These are phyloP conservation scores for Rhabditoides inermis DNA, from an alignment of 2,888 invertebrate genomes.

Conservation along the genomic window DNA sequence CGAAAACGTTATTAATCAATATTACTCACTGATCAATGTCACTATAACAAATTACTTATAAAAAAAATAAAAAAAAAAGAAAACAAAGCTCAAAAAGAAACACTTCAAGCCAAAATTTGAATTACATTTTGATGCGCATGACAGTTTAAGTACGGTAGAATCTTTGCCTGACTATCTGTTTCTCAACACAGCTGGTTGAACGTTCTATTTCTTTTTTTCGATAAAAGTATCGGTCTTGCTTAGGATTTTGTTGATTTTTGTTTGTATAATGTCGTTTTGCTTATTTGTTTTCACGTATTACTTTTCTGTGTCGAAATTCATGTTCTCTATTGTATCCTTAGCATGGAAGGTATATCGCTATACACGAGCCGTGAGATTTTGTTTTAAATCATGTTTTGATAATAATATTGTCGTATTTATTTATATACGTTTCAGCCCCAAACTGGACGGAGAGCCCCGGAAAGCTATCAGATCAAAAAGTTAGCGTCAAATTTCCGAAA, in stretches of 20 bases:
- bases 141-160: not conserved
- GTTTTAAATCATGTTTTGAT: no score
- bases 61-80: not conserved
- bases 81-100: not conserved
- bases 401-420: no score
- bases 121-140: not conserved
- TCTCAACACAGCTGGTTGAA: not conserved
- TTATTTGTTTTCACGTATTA: no score
- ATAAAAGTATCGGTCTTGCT: not conserved
- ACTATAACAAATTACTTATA: not conserved
- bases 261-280: not conserved
- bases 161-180: not conserved
- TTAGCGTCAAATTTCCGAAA: slow-evolving; percentile 26
- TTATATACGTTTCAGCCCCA: no score
- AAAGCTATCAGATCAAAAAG: slow-evolving; percentile 49
- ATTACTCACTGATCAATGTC: no score
- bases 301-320: no score
- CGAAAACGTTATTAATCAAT: no score
- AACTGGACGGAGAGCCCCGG: slow-evolving; percentile 49
- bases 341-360: no score
- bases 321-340: no score
- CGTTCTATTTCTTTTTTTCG: not conserved
- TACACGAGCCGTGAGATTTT: no score
- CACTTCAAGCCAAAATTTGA: not conserved
- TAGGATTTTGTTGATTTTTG: slow-evolving; percentile 12